Conservation (phyloP, 2,888 invertebrate species). For the Lottia scabra region DNA sequence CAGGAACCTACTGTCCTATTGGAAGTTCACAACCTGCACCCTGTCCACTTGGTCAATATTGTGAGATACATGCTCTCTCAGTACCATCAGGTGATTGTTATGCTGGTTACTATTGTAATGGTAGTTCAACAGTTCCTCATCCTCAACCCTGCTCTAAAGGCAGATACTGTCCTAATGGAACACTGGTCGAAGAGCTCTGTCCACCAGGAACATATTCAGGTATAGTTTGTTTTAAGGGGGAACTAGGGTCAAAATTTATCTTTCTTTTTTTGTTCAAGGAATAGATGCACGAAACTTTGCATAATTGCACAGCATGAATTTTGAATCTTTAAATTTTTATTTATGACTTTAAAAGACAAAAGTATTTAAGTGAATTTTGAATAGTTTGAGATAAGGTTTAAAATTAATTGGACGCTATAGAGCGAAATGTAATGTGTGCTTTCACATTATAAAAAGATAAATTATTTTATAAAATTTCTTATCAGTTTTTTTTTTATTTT, state of each 20-base stretch:
- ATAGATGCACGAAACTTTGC: too few relatives aligned
- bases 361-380: too few relatives aligned
- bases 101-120: constrained; percentile 58
- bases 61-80: constrained; percentile 41
- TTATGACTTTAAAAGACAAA: background rate
- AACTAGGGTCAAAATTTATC: too few relatives aligned
- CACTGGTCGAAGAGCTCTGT: constrained; percentile 51
- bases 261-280: too few relatives aligned
- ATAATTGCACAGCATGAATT: background rate
- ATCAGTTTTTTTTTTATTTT: constrained; percentile 19
- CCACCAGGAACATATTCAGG: constrained; percentile 61
- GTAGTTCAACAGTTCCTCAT: constrained; percentile 45
- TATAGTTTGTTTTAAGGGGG: constrained; percentile 19
- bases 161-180: constrained; percentile 61
- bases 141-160: constrained; percentile 52
- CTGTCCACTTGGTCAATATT: constrained; percentile 58
- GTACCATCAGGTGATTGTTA: constrained; percentile 54
- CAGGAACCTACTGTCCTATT: constrained; percentile 62
- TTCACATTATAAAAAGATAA: too few relatives aligned
- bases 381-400: too few relatives aligned
- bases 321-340: background rate
- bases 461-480: too few relatives aligned
- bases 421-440: too few relatives aligned
- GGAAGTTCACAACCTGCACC: constrained; percentile 50
- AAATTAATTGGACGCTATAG: too few relatives aligned